These are phyloP conservation scores for Penelope pileata DNA, from an alignment of 2,113 vertebrate genomes.

Conservation along the genomic window DNA sequence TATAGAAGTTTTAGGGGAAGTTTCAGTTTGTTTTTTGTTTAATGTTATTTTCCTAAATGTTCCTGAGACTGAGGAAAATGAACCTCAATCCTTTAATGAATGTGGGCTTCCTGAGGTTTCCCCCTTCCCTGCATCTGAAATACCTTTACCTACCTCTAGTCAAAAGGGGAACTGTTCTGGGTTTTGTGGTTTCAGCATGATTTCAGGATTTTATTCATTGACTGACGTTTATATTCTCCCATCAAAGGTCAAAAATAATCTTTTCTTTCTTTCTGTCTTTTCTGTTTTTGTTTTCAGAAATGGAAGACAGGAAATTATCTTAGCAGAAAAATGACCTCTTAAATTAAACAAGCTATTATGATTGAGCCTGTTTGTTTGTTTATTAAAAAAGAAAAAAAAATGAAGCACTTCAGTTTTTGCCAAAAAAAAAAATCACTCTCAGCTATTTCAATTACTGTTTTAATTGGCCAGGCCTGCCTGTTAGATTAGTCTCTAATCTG, in stretches of 20 bases:
- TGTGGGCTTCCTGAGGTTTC: slow-evolving; percentile 56
- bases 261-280: slow-evolving; percentile 17
- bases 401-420: slow-evolving; percentile 48
- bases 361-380: slow-evolving; percentile 55
- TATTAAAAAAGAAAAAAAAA: slow-evolving; percentile 70
- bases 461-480: slow-evolving; percentile 75
- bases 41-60: slow-evolving; percentile 54
- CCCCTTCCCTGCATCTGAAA: slow-evolving; percentile 46
- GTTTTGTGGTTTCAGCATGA: slow-evolving; percentile 50
- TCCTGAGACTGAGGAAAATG: slow-evolving; percentile 41
- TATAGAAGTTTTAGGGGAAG: slow-evolving; percentile 42
- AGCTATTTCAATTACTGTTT: slow-evolving; percentile 81
- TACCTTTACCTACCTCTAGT: slow-evolving; percentile 42
- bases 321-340: slow-evolving; percentile 63
- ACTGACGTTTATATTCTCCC: slow-evolving; percentile 41
- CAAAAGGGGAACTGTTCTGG: slow-evolving; percentile 55
- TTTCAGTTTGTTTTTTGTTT: slow-evolving; percentile 66
- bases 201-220: slow-evolving; percentile 56
- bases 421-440: slow-evolving; percentile 79
- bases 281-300: slow-evolving; percentile 28
- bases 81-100: slow-evolving; percentile 59
- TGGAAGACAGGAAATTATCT: slow-evolving; percentile 16
- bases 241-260: slow-evolving; percentile 4
- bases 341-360: slow-evolving; percentile 29
- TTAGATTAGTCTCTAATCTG: slow-evolving; percentile 82